phyloP scores from a whole-genome alignment of 2,797 vertebrate species.

The Pseudochromis fuscus region DNA sequence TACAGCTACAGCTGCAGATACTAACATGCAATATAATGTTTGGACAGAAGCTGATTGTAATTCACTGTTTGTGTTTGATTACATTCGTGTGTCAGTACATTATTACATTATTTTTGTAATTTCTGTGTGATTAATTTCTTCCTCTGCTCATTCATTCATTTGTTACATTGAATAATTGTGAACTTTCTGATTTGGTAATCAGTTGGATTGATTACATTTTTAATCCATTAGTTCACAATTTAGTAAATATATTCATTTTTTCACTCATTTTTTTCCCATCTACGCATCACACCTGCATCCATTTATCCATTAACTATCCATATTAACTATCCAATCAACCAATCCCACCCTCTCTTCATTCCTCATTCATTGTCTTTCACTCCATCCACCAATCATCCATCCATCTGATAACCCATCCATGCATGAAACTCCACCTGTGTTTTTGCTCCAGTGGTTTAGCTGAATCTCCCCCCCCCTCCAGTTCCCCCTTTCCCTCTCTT shows the following conservation, averaged over 20 bases:
- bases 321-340: too few species aligned
- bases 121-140: conserved; percentile 50
- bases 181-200: conserved; percentile 53
- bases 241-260: conserved; percentile 21
- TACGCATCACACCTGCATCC: conserved; percentile 8
- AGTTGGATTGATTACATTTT: conserved; percentile 49
- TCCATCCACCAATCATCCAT: conserved; percentile 9
- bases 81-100: conserved; percentile 2
- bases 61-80: conserved; percentile 7
- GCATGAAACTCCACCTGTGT: conserved; percentile 17
- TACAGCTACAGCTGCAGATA: too few species aligned
- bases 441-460: conserved; percentile 70
- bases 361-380: conserved; percentile 4
- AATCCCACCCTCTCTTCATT: not conserved
- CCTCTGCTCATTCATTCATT: conserved; percentile 46
- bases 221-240: conserved; percentile 54
- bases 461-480: conserved; percentile 73
- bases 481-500: conserved; percentile 73
- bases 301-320: not conserved
- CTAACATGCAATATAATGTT: not conserved
- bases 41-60: not conserved
- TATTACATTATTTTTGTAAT: conserved; percentile 11
- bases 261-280: conserved; percentile 15
- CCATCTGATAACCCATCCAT: conserved; percentile 1
- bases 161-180: conserved; percentile 45